These are phyloP conservation scores for Aleiodes leptofemur DNA, from an alignment of 2,888 invertebrate genomes.

Conservation along the genomic window DNA sequence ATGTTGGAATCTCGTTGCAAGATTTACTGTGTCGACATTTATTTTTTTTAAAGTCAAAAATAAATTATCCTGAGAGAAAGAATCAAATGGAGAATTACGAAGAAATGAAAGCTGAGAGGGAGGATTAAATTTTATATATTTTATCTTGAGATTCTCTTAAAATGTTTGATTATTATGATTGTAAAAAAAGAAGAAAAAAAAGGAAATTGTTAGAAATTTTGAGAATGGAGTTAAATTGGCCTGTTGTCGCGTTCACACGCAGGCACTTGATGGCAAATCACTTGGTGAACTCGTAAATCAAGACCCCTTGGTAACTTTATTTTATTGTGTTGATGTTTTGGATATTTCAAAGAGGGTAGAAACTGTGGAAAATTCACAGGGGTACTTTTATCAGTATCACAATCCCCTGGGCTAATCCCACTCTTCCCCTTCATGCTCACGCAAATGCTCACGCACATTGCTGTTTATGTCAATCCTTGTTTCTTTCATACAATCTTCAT, in stretches of 20 bases:
- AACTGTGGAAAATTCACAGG: slow-evolving; percentile 14
- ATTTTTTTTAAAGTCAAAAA: background rate
- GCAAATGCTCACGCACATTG: background rate
- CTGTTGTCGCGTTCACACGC: slow-evolving; percentile 18
- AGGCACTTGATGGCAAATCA: slow-evolving; percentile 23
- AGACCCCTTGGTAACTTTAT: slow-evolving; percentile 32
- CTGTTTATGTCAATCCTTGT: slow-evolving; percentile 15
- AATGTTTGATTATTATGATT: background rate
- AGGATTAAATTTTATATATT: no score
- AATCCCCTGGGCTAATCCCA: slow-evolving; percentile 27
- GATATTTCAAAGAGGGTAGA: slow-evolving; percentile 4
- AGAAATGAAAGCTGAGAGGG: background rate
- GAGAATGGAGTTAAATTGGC: slow-evolving; percentile 8
- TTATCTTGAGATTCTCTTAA: background rate
- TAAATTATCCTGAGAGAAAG: background rate
- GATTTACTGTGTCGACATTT: slow-evolving; percentile 5
- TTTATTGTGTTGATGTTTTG: slow-evolving; percentile 33
- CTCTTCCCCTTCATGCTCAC: slow-evolving; percentile 4
- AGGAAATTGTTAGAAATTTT: slow-evolving; percentile 5
- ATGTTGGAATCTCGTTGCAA: background rate
- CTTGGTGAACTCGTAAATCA: slow-evolving; percentile 28
- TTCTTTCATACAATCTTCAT: background rate
- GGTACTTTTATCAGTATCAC: slow-evolving; percentile 30
- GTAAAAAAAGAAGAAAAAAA: background rate
- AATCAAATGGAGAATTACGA: background rate